These are phyloP conservation scores for Himalopsyche tibetana DNA, from an alignment of 2,888 invertebrate genomes.

Conservation along the genomic window DNA sequence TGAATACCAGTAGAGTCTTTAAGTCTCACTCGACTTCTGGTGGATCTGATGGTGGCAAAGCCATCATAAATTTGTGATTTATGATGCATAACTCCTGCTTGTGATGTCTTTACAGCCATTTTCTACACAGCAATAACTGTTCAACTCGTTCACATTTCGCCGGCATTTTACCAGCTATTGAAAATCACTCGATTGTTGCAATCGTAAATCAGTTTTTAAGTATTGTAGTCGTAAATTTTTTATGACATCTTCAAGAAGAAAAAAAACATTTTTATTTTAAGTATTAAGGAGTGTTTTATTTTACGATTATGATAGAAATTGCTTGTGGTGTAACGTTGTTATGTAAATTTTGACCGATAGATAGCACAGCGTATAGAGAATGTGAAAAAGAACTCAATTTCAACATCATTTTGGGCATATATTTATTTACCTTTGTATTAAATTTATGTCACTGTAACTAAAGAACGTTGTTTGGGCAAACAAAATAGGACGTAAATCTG, in stretches of 20 bases:
- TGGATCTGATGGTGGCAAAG: constrained; percentile 89
- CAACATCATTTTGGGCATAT: not conserved
- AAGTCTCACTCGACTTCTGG: constrained; percentile 75
- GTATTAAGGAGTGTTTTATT: constrained; percentile 29
- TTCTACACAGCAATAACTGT: constrained; percentile 32
- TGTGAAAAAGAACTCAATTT: constrained; percentile 7
- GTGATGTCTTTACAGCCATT: constrained; percentile 59
- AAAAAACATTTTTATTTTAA: not conserved
- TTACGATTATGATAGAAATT: constrained; percentile 22
- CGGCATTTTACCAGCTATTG: constrained; percentile 19
- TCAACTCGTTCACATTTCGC: constrained; percentile 20
- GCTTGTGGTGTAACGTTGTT: not conserved
- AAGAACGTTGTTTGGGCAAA: not conserved
- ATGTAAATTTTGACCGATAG: constrained; percentile 2
- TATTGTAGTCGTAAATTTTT: constrained; percentile 36
- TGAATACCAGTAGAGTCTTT: constrained; percentile 74
- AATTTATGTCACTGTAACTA: not conserved
- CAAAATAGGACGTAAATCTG: constrained; percentile 23
- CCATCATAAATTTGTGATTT: constrained; percentile 86
- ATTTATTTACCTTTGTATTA: not conserved
- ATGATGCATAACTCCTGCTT: constrained; percentile 69
- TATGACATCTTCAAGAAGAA: constrained; percentile 5
- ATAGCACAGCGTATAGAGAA: not conserved
- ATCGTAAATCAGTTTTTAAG: constrained; percentile 28
- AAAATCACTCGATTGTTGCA: not conserved